Evolutionary conservation across 2,113 vertebrate species (phyloP), one percentile per base, ranked within the genome.

Genomic region (Psittacula cyanocephala): DNA sequence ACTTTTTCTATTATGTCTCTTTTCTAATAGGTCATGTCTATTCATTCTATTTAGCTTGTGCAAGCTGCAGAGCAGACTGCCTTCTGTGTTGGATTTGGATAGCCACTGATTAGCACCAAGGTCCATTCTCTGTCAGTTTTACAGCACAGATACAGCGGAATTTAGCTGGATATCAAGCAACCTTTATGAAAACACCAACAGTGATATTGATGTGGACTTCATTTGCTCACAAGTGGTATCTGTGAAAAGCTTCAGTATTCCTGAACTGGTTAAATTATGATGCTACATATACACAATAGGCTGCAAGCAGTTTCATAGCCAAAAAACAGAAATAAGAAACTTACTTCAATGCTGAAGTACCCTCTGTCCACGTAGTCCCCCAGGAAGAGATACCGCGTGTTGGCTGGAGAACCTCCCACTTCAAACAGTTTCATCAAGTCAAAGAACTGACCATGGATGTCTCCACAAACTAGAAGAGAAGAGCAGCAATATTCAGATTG

Each of bases 311-410:
- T 65, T 91, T 83, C 6, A 2, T 22, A 81, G 44, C 23, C 49
- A 70, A 60, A 60, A 79, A 74, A n/a, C 29, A 91, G 87, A 44
- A 46, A 89, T 9, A 57, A 67, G 23, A 50, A 72, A 99, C 98
- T 98, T 98, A 99, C 99, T 98, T 99, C 99, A 97, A 99, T 99
- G 98, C 99, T 99, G 98, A 99, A 99, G 98, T 99, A 99, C 94
- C 99, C 99, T 99, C 99, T 99, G 99, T 99, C 99, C 93, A 99
- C 99, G 35, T 99, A 99, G 98, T 99, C 99, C 86, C 99, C 99
- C 93, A 99, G 98, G 98, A 99, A 99, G 97, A 99, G 99, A 98
- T 99, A 99, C 96, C 99, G 99, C 1, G 99, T 99, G 97, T 98
- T 99, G 97, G 99, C 99, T 95, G 99, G 99, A 75, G 99, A 99